Evolutionary conservation across 2,797 vertebrate species (phyloP).

Genomic region (Argentina silus): DNA sequence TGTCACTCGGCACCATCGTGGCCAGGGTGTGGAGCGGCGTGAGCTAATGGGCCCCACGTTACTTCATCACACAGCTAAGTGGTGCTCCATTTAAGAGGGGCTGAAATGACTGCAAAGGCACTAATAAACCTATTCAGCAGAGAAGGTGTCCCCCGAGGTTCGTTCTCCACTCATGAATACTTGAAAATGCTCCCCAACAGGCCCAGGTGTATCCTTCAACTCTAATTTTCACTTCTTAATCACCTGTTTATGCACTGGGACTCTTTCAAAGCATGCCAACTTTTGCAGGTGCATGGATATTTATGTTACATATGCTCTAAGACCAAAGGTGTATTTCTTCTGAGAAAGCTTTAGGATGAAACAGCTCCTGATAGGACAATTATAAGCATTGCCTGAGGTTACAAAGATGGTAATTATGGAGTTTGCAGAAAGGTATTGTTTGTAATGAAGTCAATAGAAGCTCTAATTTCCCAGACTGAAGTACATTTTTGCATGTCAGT

Average conservation of each 20-base stretch:
- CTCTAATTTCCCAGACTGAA: not conserved
- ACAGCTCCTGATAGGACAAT: not conserved
- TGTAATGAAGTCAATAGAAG: not conserved
- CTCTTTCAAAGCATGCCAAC: conserved; percentile 16
- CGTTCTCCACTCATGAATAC: conserved; percentile 54
- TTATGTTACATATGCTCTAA: not conserved
- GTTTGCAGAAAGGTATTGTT: not conserved
- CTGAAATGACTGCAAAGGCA: conserved; percentile 71
- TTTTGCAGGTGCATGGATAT: conserved; percentile 37
- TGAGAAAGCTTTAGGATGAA: not conserved
- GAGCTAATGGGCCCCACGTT: conserved; percentile 80
- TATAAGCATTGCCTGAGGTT: not conserved
- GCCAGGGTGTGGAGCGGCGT: conserved; percentile 62
- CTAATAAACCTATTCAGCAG: conserved; percentile 79
- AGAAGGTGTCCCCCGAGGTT: conserved; percentile 49
- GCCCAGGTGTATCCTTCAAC: conserved; percentile 71
- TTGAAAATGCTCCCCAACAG: conserved; percentile 63
- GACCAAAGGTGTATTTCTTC: not conserved
- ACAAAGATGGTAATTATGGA: not conserved
- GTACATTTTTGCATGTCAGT: not conserved
- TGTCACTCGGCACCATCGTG: conserved; percentile 79
- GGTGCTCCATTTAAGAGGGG: conserved; percentile 77
- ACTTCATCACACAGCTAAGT: conserved; percentile 83
- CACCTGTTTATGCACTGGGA: conserved; percentile 28
- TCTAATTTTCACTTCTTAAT: conserved; percentile 48